Evolutionary conservation across 1,140 invertebrate species (phyloP), one percentile per base, ranked within the genome.

Genomic region (Drosophila pseudoobscura): DNA sequence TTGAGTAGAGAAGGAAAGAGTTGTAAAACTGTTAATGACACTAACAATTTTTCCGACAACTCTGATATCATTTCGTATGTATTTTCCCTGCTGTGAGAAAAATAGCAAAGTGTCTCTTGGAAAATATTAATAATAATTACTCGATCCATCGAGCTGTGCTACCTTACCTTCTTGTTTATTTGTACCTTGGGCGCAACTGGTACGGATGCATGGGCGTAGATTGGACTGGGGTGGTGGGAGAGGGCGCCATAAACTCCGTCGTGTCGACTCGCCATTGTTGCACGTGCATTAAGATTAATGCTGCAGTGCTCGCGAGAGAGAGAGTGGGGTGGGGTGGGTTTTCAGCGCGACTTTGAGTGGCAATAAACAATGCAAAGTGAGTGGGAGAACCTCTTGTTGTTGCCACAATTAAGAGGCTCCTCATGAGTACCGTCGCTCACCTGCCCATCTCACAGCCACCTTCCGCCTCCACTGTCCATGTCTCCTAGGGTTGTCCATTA

Each of bases 321-420:
- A 24, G 35, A 8, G 45, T 11, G 20, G 35, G 0, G 35, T 20
- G 3, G 35, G 3, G 35, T 3, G 11, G 35, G 1, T 9, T 35
- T 35, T 9, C 31, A 20, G 29, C 9, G 51, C 35, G 17, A 56
- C 63, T 69, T 69, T 69, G 66, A 69, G 66, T 69, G 66, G 66
- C 66, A 69, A 69, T 69, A 69, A 69, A 69, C 66, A 69, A 69
- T 69, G 66, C 52, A 69, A 69, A 69, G 69, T 69, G 63, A 69
- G 66, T 57, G 35, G 35, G 9, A 49, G 66, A 69, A 64, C 68
- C 64, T 35, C 63, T 56, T 15, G 51, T 50, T 69, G 43, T 69
- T 69, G 45, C 35, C 35, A 39, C 35, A 39, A 39, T 39, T 39
- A 39, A 39, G 35, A 39, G 35, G 35, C 35, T 39, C 35, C 35